Evolutionary conservation across 2,113 vertebrate genomes (phyloP), one percentile per base, ranked within the genome.

Genomic region (Chrysemys picta): DNA sequence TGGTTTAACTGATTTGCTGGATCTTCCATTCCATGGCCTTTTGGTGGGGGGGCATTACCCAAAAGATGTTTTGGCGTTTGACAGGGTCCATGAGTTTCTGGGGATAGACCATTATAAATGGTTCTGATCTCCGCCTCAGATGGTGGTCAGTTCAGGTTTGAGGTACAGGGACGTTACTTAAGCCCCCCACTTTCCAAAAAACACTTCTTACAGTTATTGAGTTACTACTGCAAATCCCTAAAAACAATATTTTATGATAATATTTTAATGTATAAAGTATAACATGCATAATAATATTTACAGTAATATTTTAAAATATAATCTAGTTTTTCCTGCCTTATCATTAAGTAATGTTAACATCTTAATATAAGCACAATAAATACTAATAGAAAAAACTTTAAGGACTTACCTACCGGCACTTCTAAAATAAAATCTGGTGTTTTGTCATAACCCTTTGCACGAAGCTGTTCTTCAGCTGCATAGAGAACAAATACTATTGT

Each of bases 401-500:
- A 89, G 91, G 53, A 99, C 99, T 98, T 96, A 99, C 99, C 99
- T 89, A 99, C 96, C 92, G 99, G 99, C 69, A 99, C 99, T 97
- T 99, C 99, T 97, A 99, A 98, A 96, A 99, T 99, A 85, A 99
- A 99, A 93, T 99, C 99, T 90, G 99, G 99, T 76, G 99, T 99
- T 99, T 99, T 99, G 98, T 99, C 99, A 89, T 99, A 99, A 95
- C 99, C 99, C 95, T 99, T 99, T 81, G 98, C 98, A 97, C 99
- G 99, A 94, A 99, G 99, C 94, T 99, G 99, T 98, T 99, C 99
- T 98, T 99, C 99, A 98, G 99, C 99, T 99, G 93, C 13, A 93
- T 2, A 91, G 94, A 97, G 96, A 98, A 97, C 92, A 97, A 97
- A 98, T 94, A 97, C 86, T 92, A 96, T 94, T 95, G 96, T 94